Evolutionary conservation across 2,888 invertebrate species (phyloP).

Genomic region (Scaptomyza polygonia): DNA sequence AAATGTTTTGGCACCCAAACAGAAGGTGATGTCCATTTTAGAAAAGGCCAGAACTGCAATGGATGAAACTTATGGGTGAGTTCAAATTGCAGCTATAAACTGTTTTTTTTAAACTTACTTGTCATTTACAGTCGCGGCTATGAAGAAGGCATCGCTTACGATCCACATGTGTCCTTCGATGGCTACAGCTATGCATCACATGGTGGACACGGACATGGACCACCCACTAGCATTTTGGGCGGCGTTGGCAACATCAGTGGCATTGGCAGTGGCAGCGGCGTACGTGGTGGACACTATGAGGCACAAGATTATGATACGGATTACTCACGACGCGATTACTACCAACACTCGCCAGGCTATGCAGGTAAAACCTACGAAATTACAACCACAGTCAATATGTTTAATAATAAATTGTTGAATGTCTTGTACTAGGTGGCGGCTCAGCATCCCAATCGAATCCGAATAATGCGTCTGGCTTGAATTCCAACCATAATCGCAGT

Average conservation of each 20-base stretch:
- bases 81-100: neutral
- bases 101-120: neutral
- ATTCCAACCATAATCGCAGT: constrained; percentile 83
- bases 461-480: constrained; percentile 75
- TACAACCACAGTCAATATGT: neutral
- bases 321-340: constrained; percentile 83
- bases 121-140: constrained; percentile 76
- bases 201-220: constrained; percentile 65
- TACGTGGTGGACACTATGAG: constrained; percentile 78
- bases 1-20: constrained; percentile 88
- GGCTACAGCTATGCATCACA: constrained; percentile 78
- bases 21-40: constrained; percentile 93
- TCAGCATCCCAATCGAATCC: constrained; percentile 72
- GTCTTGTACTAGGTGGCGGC: constrained; percentile 44
- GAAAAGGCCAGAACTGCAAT: constrained; percentile 92
- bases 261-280: constrained; percentile 54
- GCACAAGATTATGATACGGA: constrained; percentile 83
- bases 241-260: constrained; percentile 58
- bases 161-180: constrained; percentile 82
- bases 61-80: constrained; percentile 90
- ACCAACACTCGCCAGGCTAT: constrained; percentile 83
- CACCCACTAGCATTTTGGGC: constrained; percentile 68
- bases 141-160: constrained; percentile 82
- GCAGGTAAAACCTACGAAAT: constrained; percentile 70
- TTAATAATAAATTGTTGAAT: neutral